Evolutionary conservation across 2,797 vertebrate genomes (phyloP).

Genomic region (Myotis planiceps): DNA sequence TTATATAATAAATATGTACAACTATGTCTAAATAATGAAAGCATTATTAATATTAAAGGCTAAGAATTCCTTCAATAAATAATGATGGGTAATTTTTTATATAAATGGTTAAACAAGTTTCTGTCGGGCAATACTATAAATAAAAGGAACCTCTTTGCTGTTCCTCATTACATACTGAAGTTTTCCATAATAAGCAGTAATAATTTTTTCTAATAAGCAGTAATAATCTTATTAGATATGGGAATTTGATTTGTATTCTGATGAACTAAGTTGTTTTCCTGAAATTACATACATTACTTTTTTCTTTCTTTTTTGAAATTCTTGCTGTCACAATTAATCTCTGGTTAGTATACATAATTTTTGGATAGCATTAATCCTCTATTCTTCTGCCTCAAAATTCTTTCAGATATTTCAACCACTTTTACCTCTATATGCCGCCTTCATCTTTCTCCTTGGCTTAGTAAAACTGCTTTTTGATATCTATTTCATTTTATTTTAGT

Average conservation of each 20-base stretch:
- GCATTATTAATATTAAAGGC: background rate
- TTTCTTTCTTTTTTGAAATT: background rate
- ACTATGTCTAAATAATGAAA: background rate
- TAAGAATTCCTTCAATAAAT: background rate
- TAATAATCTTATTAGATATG: background rate
- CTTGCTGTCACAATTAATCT: background rate
- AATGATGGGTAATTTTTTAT: constrained; percentile 15
- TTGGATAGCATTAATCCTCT: background rate
- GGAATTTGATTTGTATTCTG: background rate
- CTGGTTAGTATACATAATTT: constrained; percentile 15
- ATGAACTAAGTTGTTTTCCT: constrained; percentile 1
- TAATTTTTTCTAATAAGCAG: background rate
- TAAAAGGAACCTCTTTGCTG: background rate
- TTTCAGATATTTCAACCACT: background rate
- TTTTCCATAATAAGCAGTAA: background rate
- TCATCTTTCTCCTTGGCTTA: background rate
- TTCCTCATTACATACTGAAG: background rate
- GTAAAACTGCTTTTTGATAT: background rate
- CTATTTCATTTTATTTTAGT: background rate
- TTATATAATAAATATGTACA: background rate
- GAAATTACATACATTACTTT: background rate
- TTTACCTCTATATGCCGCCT: background rate
- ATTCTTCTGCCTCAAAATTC: background rate
- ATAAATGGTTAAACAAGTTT: background rate
- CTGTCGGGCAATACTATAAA: background rate